These are phyloP conservation scores for Drosophila kambysellisi DNA, from an alignment of 2,888 invertebrate species.

Conservation along the genomic window DNA sequence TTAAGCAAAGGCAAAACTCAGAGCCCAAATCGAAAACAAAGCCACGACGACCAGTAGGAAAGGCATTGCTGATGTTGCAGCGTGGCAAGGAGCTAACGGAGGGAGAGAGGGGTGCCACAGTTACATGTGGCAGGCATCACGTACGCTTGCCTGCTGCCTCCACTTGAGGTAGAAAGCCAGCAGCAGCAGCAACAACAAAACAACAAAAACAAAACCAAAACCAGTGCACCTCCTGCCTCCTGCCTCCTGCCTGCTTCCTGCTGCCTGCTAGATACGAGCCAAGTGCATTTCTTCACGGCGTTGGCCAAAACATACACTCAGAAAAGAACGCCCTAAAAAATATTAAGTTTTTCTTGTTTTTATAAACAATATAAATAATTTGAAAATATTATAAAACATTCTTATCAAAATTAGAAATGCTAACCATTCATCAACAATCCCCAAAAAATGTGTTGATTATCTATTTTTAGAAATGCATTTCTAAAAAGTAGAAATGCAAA, in stretches of 20 bases:
- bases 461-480: background rate
- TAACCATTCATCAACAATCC: background rate
- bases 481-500: background rate
- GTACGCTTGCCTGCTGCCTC: constrained; percentile 39
- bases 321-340: background rate
- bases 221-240: constrained; percentile 32
- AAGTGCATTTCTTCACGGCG: constrained; percentile 6
- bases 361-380: background rate
- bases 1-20: constrained; percentile 63
- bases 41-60: constrained; percentile 58
- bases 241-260: background rate
- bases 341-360: background rate
- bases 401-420: background rate
- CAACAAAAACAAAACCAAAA: constrained; percentile 23
- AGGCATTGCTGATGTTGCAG: constrained; percentile 15
- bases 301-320: background rate
- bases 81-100: background rate
- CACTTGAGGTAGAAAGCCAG: constrained; percentile 54
- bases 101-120: constrained; percentile 1
- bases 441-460: background rate
- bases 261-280: constrained; percentile 15
- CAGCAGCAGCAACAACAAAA: constrained; percentile 18
- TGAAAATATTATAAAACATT: background rate
- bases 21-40: constrained; percentile 71
- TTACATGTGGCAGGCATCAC: constrained; percentile 40